Evolutionary conservation across 2,888 invertebrate species (phyloP).

Genomic region (Dione vanillae): DNA sequence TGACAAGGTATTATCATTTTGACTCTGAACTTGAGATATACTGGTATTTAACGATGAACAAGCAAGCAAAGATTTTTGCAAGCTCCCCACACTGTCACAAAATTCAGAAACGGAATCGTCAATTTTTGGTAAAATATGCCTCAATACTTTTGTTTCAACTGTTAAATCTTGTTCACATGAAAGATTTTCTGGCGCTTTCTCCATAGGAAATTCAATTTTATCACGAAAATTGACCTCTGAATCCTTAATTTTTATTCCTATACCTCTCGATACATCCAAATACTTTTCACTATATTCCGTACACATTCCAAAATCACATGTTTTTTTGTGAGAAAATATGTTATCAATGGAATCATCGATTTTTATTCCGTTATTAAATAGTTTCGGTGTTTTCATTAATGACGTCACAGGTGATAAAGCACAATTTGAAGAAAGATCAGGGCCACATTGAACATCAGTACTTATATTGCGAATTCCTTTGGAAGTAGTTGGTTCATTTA

Average conservation of each 20-base stretch:
- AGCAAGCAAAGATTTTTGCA: constrained; percentile 30
- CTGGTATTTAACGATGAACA: constrained; percentile 48
- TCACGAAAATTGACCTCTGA: constrained; percentile 33
- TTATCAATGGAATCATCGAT: constrained; percentile 56
- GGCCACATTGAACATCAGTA: constrained; percentile 75
- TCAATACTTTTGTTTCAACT: constrained; percentile 52
- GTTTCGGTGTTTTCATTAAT: constrained; percentile 55
- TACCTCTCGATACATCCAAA: constrained; percentile 7
- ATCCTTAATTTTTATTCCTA: constrained; percentile 44
- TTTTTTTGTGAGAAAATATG: constrained; percentile 45
- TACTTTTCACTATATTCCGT: constrained; percentile 41
- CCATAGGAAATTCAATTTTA: constrained; percentile 49
- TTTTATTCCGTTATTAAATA: constrained; percentile 58
- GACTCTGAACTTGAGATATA: constrained; percentile 48
- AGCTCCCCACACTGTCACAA: constrained; percentile 38
- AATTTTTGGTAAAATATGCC: constrained; percentile 46
- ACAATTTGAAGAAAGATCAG: constrained; percentile 57
- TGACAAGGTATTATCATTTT: constrained; percentile 43
- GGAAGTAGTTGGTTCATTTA: constrained; percentile 79
- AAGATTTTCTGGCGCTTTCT: neutral
- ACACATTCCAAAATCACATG: constrained; percentile 56
- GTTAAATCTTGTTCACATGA: neutral
- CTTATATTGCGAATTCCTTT: constrained; percentile 72
- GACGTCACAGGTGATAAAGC: constrained; percentile 62
- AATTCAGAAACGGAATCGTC: constrained; percentile 56